Evolutionary conservation across 1,140 invertebrate genomes (phyloP), one percentile per base, ranked within the genome.

Genomic region (Psilanteris sp.): DNA sequence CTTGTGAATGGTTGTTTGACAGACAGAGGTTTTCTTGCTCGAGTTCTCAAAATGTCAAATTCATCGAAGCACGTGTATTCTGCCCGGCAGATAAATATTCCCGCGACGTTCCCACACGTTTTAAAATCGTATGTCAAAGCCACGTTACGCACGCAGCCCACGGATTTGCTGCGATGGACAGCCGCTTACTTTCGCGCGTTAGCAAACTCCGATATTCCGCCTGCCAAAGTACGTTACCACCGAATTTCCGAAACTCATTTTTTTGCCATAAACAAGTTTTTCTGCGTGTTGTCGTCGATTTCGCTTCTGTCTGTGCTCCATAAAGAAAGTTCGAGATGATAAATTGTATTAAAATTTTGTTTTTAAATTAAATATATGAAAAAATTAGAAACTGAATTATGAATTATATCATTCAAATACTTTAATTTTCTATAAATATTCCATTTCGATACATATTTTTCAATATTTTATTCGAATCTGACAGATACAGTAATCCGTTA

Each of bases 51-150:
- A 34, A 85, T 85, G 82, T 78, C 79, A 37, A 67, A 83, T 43
- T 41, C 76, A 44, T 26, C 73, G 32, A 68, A 81, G 10, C 71
- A 81, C 34, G 86, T 91, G 84, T 91, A 91, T 75, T 90, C 89
- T 77, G 84, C 89, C 8, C 85, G 90, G 61, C 90, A 91, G 79
- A 91, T 94, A 64, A 90, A 91, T 59, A 92, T 97, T 73, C 95
- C 95, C 1, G 91, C 93, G n/a, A 92, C 92, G 36, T 92, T 96
- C 76, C 95, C 95, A 0, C 91, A 93, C 74, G 92, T 97, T 68
- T 85, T 97, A 20, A 95, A 96, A 85, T 90, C 93, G 75, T 97
- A 94, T 83, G 94, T 94, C 8, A 97, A 97, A 90, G 94, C 94
- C 13, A 96, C 95, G 0, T 96, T 97, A 61, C 91, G 94, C 77